Evolutionary conservation across 2,888 invertebrate genomes (phyloP), one percentile per base, ranked within the genome.

Genomic region (Malthinus seriepunctatus): DNA sequence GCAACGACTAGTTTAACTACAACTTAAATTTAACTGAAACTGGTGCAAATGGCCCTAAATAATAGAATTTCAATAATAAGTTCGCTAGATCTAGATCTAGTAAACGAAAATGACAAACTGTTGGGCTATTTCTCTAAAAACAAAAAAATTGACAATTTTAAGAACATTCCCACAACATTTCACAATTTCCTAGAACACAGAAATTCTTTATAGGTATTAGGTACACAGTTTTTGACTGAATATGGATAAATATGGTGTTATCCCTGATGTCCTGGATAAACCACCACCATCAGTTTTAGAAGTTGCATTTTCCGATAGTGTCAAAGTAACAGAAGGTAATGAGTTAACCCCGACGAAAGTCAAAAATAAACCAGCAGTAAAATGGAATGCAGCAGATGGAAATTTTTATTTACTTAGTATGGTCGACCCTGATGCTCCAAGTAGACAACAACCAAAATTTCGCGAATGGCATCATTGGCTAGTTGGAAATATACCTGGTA

Each of bases 391-490:
- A 1, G 73, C 73, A 10, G 64, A 68, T 35, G 67, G 63, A 23
- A 51, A 66, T 4, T 72, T 68, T 32, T 77, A 76, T 56, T 66
- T 70, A 0, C 68, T 84, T 14, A 80, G 80, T 23, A 81, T 84
- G 82, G 78, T 72, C 0, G 91, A 92, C 77, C 91, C 91, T 1
- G 91, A 92, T 78, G 91, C 90, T 1, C 91, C 91, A 7, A 88
- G 86, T 67, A 81, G 90, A 23, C 80, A 82, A 63, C 82, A 83
- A 49, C 90, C 89, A 0, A 87, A 84, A 67, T 86, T 84, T 67
- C 80, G 89, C 9, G 90, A 91, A 78, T 89, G 88, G 86, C 87
- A 88, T 68, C 91, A 91, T 73, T 91, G 91, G 91, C 77, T 90
- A 3, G 84, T 91, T 8, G 88, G 84, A 12, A 91, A 91, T 71